Evolutionary conservation across 2,888 invertebrate species (phyloP), one percentile per base, ranked within the genome.

Genomic region (Pachydiplax longipennis): DNA sequence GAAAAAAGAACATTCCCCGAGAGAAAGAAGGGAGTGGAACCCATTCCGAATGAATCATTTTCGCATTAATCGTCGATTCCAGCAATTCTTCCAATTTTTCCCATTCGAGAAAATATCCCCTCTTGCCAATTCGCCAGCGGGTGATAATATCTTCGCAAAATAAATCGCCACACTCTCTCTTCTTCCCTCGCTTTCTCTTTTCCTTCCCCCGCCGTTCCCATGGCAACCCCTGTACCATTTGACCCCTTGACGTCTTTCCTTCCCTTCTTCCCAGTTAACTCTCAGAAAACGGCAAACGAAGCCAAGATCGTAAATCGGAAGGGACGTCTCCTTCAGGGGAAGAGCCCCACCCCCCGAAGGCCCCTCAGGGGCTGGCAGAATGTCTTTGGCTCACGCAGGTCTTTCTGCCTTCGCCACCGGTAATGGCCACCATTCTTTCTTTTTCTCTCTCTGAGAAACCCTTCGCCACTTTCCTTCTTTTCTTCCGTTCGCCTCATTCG

Each of bases 361-460:
- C 12, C 13, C 25, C 80, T 25, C 37, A 37, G 37, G 37, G 37
- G 37, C 3, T 37, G 40, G 40, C 18, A 13, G 81, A 81, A 81
- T 40, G 81, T 40, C 81, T 81, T 81, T 81, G 37, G 37, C 81
- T 81, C 81, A 81, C 81, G 81, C 81, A 81, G 81, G 31, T 40
- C 37, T 40, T 37, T 37, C 81, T 37, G 37, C 81, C 40, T n/a
- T 4, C 25, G 82, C 53, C 82, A 15, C 25, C n/a, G 82, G 53
- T 82, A 82, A 82, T 82, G 82, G 82, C 82, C 82, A 53, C 82
- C 25, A 25, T 1, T 83, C 58, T 53, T 83, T 83, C 82, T 48
- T 1, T 83, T 35, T 53, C 58, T 83, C 82, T 48, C 44, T 48
- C 44, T 6, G 44, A 44, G 8, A 44, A 44, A 44, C 15, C 58